Conservation (phyloP, 2,888 invertebrate genomes). For the Leptinotarsa juncta region DNA sequence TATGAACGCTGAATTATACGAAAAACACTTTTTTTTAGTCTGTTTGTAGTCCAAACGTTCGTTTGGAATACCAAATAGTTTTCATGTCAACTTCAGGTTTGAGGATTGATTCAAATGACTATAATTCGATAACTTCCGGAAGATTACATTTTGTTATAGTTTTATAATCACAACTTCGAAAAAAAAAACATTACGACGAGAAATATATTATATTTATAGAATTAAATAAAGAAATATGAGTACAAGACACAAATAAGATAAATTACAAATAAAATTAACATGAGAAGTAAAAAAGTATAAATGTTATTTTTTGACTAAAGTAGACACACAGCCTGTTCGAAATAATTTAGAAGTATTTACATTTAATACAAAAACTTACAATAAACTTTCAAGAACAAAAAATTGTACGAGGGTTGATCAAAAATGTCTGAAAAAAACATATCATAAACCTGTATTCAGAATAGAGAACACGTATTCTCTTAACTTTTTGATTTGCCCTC, state of each 20-base stretch:
- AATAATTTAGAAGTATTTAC: conserved; percentile 47
- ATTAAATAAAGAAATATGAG: conserved; percentile 35
- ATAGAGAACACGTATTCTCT: background rate
- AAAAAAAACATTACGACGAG: background rate
- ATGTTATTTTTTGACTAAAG: conserved; percentile 59
- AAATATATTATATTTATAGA: conserved; percentile 22
- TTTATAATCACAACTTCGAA: background rate
- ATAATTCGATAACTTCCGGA: no score
- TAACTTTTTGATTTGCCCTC: conserved; percentile 14
- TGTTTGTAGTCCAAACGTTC: no score
- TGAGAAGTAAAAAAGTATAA: conserved; percentile 49
- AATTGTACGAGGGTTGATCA: conserved; percentile 12
- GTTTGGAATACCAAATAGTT: no score
- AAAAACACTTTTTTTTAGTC: no score
- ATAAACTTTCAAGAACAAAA: conserved; percentile 35
- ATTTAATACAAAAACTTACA: conserved; percentile 39
- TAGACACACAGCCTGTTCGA: conserved; percentile 60
- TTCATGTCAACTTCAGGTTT: no score
- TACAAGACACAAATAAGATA: conserved; percentile 34
- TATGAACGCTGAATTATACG: no score
- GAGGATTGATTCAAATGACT: no score
- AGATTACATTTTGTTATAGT: no score
- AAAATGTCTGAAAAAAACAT: background rate
- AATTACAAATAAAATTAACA: conserved; percentile 49
- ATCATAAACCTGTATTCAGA: background rate